A percentile compares a stretch with the other conserved stretches of the same genome.
phyloP scores from a whole-genome alignment of 2,797 vertebrate species.

The Falco concolor region DNA sequence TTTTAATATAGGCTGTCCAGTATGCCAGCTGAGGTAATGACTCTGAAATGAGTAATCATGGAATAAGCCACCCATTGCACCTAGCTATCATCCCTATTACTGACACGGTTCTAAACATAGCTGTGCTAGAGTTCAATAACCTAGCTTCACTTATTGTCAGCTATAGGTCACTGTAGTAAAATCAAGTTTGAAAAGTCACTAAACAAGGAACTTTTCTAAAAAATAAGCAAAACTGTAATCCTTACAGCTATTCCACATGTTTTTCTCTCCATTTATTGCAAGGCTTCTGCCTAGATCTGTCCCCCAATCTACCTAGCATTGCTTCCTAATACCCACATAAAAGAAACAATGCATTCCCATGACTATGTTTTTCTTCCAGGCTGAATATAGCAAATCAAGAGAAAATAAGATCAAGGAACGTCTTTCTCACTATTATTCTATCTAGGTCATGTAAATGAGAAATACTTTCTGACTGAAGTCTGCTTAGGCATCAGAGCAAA shows the following conservation, averaged over 20 bases:
- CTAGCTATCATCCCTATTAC: not conserved
- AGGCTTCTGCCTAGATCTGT: not conserved
- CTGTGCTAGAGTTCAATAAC: not conserved
- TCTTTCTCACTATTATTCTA: slow-evolving; percentile 53
- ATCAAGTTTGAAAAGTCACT: not conserved
- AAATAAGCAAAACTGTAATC: not conserved
- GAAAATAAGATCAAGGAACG: slow-evolving; percentile 45
- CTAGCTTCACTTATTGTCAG: not conserved
- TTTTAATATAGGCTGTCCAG: not conserved
- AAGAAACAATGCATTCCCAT: slow-evolving; percentile 34
- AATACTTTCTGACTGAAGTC: slow-evolving; percentile 51
- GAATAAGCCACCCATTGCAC: not conserved
- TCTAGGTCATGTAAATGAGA: slow-evolving; percentile 66
- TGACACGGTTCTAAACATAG: not conserved
- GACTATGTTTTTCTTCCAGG: slow-evolving; percentile 43
- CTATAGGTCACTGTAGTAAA: not conserved
- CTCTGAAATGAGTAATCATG: not conserved
- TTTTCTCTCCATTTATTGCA: not conserved
- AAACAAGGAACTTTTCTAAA: not conserved
- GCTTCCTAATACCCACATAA: not conserved
- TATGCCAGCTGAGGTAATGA: not conserved
- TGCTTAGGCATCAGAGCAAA: not conserved
- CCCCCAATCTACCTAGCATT: not conserved
- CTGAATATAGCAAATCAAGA: slow-evolving; percentile 34
- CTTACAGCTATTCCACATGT: not conserved